Percentiles rank a stretch among this genome's conserved stretches.
These are phyloP conservation scores for Megaceryle alcyon DNA, from an alignment of 2,797 vertebrate species.

Conservation along the genomic window DNA sequence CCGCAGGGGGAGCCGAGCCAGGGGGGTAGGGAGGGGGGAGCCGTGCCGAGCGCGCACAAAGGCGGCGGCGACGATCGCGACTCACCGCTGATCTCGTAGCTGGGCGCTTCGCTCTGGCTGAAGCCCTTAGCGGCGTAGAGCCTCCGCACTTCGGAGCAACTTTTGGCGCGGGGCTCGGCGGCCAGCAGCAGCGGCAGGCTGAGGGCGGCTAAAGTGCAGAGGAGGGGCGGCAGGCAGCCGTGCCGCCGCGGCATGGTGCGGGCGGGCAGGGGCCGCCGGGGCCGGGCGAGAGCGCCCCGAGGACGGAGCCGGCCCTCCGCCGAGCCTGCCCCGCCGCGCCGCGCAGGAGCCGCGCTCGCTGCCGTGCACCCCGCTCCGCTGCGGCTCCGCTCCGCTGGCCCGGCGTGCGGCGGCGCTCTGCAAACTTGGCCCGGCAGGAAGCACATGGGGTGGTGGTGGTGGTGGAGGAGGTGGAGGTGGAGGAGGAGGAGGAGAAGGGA, in stretches of 20 bases:
- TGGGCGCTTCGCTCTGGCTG: conserved; percentile 91
- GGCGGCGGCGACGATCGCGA: background rate
- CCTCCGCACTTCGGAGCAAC: conserved; percentile 90
- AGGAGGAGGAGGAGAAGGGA: too few relatives aligned
- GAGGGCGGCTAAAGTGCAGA: conserved; percentile 77
- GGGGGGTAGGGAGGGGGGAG: background rate
- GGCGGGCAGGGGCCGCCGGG: background rate
- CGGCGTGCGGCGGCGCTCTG: conserved; percentile 55
- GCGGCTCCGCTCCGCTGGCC: conserved; percentile 65
- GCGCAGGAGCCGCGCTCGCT: background rate
- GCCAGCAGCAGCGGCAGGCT: conserved; percentile 74
- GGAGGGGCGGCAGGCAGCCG: conserved; percentile 70
- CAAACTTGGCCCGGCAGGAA: conserved; percentile 72
- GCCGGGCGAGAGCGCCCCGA: background rate
- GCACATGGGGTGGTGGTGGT: conserved; percentile 25
- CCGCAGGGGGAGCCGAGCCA: background rate
- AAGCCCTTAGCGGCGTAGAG: conserved; percentile 92
- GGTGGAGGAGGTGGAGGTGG: background rate
- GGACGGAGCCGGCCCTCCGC: background rate
- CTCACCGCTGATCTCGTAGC: conserved; percentile 91
- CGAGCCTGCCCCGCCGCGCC: background rate
- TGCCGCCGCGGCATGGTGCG: conserved; percentile 69
- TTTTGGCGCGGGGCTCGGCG: conserved; percentile 87
- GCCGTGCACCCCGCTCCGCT: background rate
- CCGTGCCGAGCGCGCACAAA: background rate